Percentiles rank a stretch among this genome's conserved stretches.
Evolutionary conservation across 1,140 invertebrate genomes (phyloP).

Genomic region (Daktulosphaira vitifoliae): DNA sequence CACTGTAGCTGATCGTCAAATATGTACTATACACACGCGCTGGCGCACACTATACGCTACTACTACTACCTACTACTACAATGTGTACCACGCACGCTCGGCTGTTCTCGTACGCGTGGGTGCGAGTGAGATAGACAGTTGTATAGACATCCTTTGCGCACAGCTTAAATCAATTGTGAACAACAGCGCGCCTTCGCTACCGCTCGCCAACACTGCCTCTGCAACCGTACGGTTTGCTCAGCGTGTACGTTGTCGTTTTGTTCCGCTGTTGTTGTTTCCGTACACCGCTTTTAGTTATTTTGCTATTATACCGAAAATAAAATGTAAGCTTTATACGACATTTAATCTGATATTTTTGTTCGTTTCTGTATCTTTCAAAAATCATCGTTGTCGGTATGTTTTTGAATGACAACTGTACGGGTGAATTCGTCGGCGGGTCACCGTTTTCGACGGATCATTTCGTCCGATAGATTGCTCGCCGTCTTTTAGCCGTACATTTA

Average conservation of each 20-base stretch:
- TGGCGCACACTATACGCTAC: not conserved
- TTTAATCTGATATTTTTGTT: no score
- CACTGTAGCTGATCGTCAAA: not conserved
- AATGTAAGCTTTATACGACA: no score
- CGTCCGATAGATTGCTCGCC: conserved; percentile 7
- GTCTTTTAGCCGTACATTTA: not conserved
- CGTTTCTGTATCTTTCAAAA: no score
- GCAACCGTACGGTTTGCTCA: no score
- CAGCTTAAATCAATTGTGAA: conserved; percentile 29
- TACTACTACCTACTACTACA: not conserved
- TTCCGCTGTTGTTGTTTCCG: no score
- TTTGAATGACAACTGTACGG: no score
- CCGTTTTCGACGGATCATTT: not conserved
- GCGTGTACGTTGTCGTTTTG: no score
- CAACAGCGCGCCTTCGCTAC: not conserved
- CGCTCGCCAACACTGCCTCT: not conserved
- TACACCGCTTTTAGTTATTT: no score
- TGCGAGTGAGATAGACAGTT: conserved; percentile 1
- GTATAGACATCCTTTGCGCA: not conserved
- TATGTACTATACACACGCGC: not conserved
- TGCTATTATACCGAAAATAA: no score
- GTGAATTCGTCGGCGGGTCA: no score
- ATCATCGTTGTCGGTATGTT: no score
- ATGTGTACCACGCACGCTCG: not conserved
- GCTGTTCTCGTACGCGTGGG: not conserved